phyloP scores from a whole-genome alignment of 1,140 invertebrate species.

The Eumaeus atala region DNA sequence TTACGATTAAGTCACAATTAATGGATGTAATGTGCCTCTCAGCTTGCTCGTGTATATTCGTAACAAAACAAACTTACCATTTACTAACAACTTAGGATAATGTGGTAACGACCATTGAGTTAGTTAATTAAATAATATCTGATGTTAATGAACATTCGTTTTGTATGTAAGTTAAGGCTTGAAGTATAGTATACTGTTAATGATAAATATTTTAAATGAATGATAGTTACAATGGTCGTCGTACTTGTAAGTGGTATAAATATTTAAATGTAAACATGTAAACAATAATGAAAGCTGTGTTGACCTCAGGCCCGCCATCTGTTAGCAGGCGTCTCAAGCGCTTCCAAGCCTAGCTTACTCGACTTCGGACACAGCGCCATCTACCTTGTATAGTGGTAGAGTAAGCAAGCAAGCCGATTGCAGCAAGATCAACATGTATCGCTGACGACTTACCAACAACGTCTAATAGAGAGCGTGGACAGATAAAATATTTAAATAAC shows the following conservation, averaged over 20 bases:
- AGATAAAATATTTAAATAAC: slow-evolving; percentile 43
- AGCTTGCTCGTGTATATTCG: too few species aligned
- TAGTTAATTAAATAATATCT: too few species aligned
- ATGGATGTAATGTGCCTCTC: too few species aligned
- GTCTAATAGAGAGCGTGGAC: slow-evolving; percentile 64
- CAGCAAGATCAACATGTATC: slow-evolving; percentile 27
- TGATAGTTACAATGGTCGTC: too few species aligned
- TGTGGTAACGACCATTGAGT: too few species aligned
- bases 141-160: too few species aligned
- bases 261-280: too few species aligned
- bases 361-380: slow-evolving; percentile 37
- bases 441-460: slow-evolving; percentile 60
- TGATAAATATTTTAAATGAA: too few species aligned
- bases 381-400: slow-evolving; percentile 32
- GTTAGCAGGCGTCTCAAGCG: slow-evolving; percentile 21
- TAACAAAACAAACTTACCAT: too few species aligned
- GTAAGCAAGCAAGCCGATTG: slow-evolving; percentile 48
- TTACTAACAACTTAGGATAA: too few species aligned
- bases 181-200: background rate
- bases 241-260: too few species aligned
- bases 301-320: slow-evolving; percentile 32
- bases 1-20: too few species aligned
- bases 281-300: background rate
- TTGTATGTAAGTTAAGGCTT: background rate
- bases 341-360: slow-evolving; percentile 31